Evolutionary conservation across 2,113 vertebrate species (phyloP), one percentile per base, ranked within the genome.

Genomic region (Corythaeola cristata): DNA sequence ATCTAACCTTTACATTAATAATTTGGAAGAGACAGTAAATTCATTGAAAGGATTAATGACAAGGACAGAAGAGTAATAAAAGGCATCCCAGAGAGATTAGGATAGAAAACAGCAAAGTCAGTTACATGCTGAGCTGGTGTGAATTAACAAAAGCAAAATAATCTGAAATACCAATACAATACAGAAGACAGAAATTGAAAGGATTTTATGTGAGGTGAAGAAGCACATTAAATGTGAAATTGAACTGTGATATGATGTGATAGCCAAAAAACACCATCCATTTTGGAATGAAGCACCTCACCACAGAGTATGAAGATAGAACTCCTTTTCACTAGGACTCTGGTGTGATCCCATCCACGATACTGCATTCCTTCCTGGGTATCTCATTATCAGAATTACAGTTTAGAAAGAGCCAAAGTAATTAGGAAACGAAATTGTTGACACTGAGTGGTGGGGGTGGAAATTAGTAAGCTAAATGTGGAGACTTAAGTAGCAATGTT

Each of bases 1-100:
- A 68, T 56, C 86, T 92, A 87, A 90, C 44, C 72, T 96, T 74
- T 76, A 72, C 35, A 82, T 93, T 60, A 95, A 78, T 94, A 94
- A 93, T 94, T 90, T 95, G 64, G 79, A 93, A 74, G 47, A 88
- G 18, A 64, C 11, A 24, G 17, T 72, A 75, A 84, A 93, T 89
- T 94, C 33, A 89, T 64, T 71, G 39, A 67, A 35, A 80, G 83
- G 56, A 86, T 80, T 96, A 90, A 86, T 95, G 72, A 63, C 52
- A 90, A 90, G 75, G 56, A 68, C 39, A 86, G 64, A 89, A 92
- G 39, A 90, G 21, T 30, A 88, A 84, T 88, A 88, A 86, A 86
- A 95, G 26, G 22, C 63, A 81, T 90, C 47, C 41, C 30, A 81
- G 76, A 84, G 68, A 96, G 49, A 81, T 81, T 64, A 90, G 63